Evolutionary conservation across 2,113 vertebrate species (phyloP), one percentile per base, ranked within the genome.

Genomic region (Ovis canadensis): DNA sequence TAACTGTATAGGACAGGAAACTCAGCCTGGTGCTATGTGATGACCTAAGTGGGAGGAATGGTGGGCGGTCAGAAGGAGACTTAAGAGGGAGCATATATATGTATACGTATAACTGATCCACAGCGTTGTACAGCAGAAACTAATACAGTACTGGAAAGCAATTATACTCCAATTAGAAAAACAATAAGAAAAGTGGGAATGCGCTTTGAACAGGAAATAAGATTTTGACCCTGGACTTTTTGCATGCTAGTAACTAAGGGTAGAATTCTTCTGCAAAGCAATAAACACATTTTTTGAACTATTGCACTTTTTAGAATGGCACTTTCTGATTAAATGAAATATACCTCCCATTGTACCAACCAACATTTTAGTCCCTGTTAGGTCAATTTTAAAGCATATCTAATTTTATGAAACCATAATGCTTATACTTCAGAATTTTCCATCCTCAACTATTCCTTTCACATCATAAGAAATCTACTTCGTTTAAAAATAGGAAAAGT

Each of bases 401-500:
- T 60, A 91, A 96, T 93, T 97, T 82, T 91, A 25, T 96, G 83
- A 89, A 97, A 97, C 40, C 91, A 88, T 90, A 88, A 71, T 84
- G 21, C 57, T 93, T 96, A 89, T 62, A 80, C 64, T 96, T 96
- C 36, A 97, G 90, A 98, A 97, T 94, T 96, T 98, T 97, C 97
- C 95, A 95, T 94, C 80, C 92, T 88, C 48, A 95, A 86, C 92
- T 64, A 89, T 80, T 91, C 29, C 55, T 94, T 95, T 90, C 77
- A 77, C 40, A 40, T 96, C 96, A 93, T 80, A 97, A 94, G 91
- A 98, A 96, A 92, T 98, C 83, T 74, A 97, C 74, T 93, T 84
- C 96, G 98, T 97, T 97, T 97, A 97, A 97, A 98, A 93, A 85
- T 94, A 93, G 93, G 82, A 96, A 98, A 98, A 95, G 54, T 84